Evolutionary conservation across 2,113 vertebrate species (phyloP).

Genomic region (Tylochromis polylepis): DNA sequence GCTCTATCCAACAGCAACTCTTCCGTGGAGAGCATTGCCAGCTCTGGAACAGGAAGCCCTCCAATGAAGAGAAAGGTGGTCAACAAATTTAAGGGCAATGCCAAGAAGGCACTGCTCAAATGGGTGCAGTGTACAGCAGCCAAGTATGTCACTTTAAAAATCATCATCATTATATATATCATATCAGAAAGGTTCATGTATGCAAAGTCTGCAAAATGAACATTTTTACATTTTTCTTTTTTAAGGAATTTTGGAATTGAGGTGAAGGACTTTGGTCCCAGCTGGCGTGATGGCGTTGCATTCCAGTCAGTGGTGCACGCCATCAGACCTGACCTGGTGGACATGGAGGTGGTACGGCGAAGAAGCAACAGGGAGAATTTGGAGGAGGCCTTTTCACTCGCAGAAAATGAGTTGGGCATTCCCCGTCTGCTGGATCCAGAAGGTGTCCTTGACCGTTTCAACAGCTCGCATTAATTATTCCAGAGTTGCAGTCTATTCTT

Average conservation of each 20-base stretch:
- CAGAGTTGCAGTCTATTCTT: background rate
- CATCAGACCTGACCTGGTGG: slow-evolving; percentile 90
- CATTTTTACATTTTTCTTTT: background rate
- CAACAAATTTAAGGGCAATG: slow-evolving; percentile 85
- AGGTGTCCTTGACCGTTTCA: slow-evolving; percentile 69
- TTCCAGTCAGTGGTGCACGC: slow-evolving; percentile 92
- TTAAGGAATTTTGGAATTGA: slow-evolving; percentile 84
- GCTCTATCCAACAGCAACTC: slow-evolving; percentile 86
- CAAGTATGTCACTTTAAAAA: slow-evolving; percentile 74
- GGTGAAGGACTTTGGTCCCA: slow-evolving; percentile 92
- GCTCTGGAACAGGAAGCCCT: slow-evolving; percentile 87
- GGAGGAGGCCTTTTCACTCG: slow-evolving; percentile 88
- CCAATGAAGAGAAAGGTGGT: slow-evolving; percentile 91
- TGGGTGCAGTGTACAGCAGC: slow-evolving; percentile 91
- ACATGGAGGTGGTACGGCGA: slow-evolving; percentile 82
- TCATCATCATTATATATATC: background rate
- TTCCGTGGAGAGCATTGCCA: slow-evolving; percentile 84
- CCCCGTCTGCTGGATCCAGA: slow-evolving; percentile 93
- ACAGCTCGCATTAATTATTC: background rate
- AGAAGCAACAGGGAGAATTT: slow-evolving; percentile 87
- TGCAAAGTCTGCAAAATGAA: background rate
- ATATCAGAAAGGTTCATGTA: background rate
- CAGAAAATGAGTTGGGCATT: slow-evolving; percentile 91
- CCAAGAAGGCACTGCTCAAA: slow-evolving; percentile 88
- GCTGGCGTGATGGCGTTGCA: slow-evolving; percentile 90